A percentile compares a stretch with the other conserved stretches of the same genome.
Conservation (phyloP, 2,113 vertebrate genomes). For the Barnardius zonarius region DNA sequence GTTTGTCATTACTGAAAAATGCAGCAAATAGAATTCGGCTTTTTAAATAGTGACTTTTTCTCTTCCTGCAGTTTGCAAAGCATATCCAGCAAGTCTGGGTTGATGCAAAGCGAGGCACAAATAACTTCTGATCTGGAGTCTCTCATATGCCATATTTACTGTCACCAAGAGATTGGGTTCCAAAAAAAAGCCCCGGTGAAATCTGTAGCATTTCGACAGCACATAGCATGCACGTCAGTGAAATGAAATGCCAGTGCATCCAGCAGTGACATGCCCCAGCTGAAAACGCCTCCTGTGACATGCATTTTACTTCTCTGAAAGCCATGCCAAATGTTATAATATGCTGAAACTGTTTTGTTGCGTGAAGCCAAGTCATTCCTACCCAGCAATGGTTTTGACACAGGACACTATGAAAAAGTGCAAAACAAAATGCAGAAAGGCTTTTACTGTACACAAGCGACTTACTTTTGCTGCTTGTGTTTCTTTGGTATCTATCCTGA, state of each 20-base stretch:
- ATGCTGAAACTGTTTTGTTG: not conserved
- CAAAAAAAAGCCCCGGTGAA: constrained; percentile 5
- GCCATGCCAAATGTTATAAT: not conserved
- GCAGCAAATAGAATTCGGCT: not conserved
- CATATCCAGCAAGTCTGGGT: not conserved
- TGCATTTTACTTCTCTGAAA: constrained; percentile 11
- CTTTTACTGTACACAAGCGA: not conserved
- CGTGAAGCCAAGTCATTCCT: not conserved
- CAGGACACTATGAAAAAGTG: not conserved
- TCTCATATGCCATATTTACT: not conserved
- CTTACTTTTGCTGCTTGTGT: not conserved
- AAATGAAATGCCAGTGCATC: not conserved
- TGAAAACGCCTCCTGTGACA: not conserved
- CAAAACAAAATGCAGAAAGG: not conserved
- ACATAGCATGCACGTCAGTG: not conserved
- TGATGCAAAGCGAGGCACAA: constrained; percentile 4
- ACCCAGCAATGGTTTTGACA: not conserved
- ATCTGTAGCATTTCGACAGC: constrained; percentile 16
- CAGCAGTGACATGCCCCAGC: constrained; percentile 12
- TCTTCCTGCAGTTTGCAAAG: not conserved
- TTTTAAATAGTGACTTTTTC: not conserved
- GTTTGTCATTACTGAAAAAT: constrained; percentile 16
- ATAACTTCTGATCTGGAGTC: constrained; percentile 22
- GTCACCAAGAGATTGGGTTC: constrained; percentile 2
- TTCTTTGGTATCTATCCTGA: not conserved